Percentiles rank a stretch among this genome's conserved stretches.
Conservation (phyloP, 2,888 invertebrate species). For the Hirtodrosophila alboralis region DNA sequence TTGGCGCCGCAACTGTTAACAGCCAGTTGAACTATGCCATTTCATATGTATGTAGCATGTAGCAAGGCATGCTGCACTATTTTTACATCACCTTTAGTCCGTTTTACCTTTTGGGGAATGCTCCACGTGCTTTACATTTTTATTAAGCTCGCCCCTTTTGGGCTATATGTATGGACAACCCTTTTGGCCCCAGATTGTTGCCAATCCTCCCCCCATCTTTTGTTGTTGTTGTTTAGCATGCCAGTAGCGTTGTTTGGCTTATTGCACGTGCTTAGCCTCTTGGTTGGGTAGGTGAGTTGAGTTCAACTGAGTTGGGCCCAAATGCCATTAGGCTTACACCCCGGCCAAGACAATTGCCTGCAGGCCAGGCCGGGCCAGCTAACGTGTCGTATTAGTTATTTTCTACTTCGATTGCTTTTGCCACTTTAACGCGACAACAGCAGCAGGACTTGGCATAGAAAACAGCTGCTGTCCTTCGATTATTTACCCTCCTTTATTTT, state of each 20-base stretch:
- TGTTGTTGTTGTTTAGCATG: slow-evolving; percentile 70
- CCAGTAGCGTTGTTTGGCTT: slow-evolving; percentile 79
- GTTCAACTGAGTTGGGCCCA: slow-evolving; percentile 31
- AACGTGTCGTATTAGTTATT: slow-evolving; percentile 79
- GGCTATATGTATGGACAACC: slow-evolving; percentile 48
- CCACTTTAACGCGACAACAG: slow-evolving; percentile 79
- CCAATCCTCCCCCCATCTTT: slow-evolving; percentile 7
- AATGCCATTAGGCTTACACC: slow-evolving; percentile 74
- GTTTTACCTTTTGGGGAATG: slow-evolving; percentile 42
- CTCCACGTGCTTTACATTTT: slow-evolving; percentile 82
- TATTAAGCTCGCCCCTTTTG: slow-evolving; percentile 69
- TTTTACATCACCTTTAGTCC: slow-evolving; percentile 65
- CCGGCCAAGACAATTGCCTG: slow-evolving; percentile 64
- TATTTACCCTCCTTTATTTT: neutral
- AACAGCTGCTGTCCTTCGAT: slow-evolving; percentile 16
- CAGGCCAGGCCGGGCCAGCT: slow-evolving; percentile 70
- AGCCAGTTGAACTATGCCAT: slow-evolving; percentile 81
- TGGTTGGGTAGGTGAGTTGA: slow-evolving; percentile 14
- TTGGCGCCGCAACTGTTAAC: slow-evolving; percentile 80
- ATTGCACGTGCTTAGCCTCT: slow-evolving; percentile 73
- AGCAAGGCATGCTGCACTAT: slow-evolving; percentile 72
- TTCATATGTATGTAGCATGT: slow-evolving; percentile 48
- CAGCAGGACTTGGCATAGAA: slow-evolving; percentile 10
- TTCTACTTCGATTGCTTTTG: slow-evolving; percentile 81
- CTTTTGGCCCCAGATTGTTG: slow-evolving; percentile 59